Percentiles rank a stretch among this genome's conserved stretches.
These are phyloP conservation scores for Neotragus pygmaeus DNA, from an alignment of 2,113 vertebrate species.

Conservation along the genomic window DNA sequence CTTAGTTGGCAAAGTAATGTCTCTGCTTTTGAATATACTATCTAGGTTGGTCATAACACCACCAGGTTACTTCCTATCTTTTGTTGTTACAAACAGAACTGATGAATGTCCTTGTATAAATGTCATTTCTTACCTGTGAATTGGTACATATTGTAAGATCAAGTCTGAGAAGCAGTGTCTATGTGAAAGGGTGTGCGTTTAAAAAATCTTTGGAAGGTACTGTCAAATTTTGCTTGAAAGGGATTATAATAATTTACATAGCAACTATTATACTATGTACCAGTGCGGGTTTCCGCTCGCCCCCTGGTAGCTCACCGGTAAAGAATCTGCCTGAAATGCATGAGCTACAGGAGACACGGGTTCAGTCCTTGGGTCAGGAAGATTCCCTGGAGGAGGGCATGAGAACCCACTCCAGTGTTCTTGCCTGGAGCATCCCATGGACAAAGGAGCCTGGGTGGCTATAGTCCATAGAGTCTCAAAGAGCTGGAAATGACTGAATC, in stretches of 20 bases:
- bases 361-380: background rate
- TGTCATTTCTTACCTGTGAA: background rate
- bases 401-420: background rate
- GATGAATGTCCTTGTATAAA: background rate
- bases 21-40: too few species aligned
- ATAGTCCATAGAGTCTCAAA: background rate
- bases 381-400: background rate
- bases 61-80: background rate
- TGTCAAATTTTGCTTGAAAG: background rate
- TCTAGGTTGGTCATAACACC: too few species aligned
- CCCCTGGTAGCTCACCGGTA: background rate
- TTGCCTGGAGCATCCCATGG: background rate
- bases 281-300: rapidly evolving
- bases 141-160: background rate
- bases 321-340: background rate
- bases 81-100: background rate
- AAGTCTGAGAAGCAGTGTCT: background rate
- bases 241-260: background rate
- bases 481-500: background rate
- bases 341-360: background rate
- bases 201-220: background rate
- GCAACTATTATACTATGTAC: background rate
- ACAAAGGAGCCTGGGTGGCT: background rate
- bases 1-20: too few species aligned
- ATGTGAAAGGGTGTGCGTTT: background rate